Evolutionary conservation across 2,113 vertebrate genomes (phyloP).

Genomic region (Pseudolaguvia tuberculata): DNA sequence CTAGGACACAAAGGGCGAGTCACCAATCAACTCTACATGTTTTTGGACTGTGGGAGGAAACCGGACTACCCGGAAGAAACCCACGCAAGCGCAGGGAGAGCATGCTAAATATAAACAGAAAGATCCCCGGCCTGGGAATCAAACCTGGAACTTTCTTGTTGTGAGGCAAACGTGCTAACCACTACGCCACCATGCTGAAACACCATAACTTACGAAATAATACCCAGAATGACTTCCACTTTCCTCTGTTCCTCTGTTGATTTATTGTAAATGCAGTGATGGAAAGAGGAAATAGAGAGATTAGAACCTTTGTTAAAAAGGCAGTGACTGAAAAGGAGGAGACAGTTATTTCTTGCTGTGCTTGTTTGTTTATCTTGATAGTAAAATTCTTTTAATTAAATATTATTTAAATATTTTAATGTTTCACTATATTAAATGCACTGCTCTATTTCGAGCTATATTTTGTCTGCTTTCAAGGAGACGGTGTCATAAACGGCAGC

Average conservation of each 20-base stretch:
- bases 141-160: too few species aligned
- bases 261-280: constrained; percentile 16
- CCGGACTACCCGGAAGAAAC: too few species aligned
- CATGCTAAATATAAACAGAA: too few species aligned
- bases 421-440: neutral
- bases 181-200: too few species aligned
- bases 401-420: neutral
- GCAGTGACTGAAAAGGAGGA: constrained; percentile 18
- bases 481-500: neutral
- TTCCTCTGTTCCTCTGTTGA: constrained; percentile 27
- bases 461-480: neutral
- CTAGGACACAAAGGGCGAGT: too few species aligned
- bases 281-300: constrained; percentile 13
- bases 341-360: constrained; percentile 2
- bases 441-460: neutral
- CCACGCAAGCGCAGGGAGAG: too few species aligned
- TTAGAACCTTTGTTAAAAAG: constrained; percentile 23
- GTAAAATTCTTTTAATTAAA: too few species aligned
- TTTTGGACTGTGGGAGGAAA: too few species aligned
- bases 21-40: too few species aligned
- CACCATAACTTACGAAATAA: constrained; percentile 4
- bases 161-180: too few species aligned
- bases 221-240: constrained; percentile 26
- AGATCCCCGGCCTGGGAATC: too few species aligned
- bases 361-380: constrained; percentile 29